Evolutionary conservation across 2,797 vertebrate species (phyloP).

Genomic region (Poecilia gillii): DNA sequence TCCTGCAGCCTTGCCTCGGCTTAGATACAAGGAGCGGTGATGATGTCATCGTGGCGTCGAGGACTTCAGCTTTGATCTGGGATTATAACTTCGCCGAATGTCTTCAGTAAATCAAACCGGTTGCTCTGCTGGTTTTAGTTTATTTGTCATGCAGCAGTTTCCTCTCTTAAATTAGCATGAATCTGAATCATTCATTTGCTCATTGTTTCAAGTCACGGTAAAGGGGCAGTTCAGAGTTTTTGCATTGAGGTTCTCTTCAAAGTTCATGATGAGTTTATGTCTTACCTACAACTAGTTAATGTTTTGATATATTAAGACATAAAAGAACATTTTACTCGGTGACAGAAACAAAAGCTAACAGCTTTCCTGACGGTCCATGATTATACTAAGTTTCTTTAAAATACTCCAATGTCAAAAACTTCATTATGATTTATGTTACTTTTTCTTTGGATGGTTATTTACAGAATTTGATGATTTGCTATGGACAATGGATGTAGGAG

Average conservation of each 20-base stretch:
- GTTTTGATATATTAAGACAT: too few relatives aligned
- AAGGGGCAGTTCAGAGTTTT: not conserved
- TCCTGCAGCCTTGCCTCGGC: slow-evolving; percentile 25
- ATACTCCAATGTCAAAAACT: not conserved
- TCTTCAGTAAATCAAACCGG: not conserved
- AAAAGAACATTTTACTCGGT: not conserved
- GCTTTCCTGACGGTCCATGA: not conserved
- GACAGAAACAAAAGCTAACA: not conserved
- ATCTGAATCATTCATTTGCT: slow-evolving; percentile 3
- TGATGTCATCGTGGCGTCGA: not conserved
- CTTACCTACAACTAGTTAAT: not conserved
- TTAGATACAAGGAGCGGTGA: slow-evolving; percentile 11
- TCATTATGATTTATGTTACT: not conserved
- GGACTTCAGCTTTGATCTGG: slow-evolving; percentile 17
- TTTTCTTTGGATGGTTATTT: not conserved
- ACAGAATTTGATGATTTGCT: not conserved
- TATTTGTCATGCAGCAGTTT: not conserved
- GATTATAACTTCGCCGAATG: not conserved
- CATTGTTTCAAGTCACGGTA: not conserved
- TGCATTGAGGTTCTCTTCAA: not conserved
- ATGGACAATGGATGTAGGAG: not conserved
- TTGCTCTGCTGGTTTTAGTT: not conserved
- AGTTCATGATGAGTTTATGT: not conserved
- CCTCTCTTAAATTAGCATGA: not conserved
- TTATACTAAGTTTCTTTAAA: not conserved